These are phyloP conservation scores for Campylomormyrus numenius DNA, from an alignment of 2,113 vertebrate genomes.

Conservation along the genomic window DNA sequence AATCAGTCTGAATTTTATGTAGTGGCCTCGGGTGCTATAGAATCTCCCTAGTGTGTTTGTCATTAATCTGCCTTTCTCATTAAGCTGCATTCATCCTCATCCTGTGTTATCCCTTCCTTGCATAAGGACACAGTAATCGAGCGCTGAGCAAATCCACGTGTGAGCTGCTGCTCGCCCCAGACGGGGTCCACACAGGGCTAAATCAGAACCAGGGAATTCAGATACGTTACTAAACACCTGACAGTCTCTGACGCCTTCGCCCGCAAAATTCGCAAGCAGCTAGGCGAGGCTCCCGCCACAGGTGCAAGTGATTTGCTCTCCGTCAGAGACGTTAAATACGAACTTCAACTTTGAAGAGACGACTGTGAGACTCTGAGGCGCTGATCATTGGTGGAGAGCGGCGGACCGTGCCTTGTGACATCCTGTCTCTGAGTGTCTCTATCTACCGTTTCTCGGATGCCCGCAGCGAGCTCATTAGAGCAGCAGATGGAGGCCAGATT, in stretches of 20 bases:
- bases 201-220: not conserved
- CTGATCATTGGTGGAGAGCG: not conserved
- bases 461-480: constrained; percentile 89
- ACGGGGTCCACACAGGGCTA: not conserved
- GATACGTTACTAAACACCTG: not conserved
- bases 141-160: not conserved
- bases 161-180: not conserved
- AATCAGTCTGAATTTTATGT: not conserved
- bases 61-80: not conserved
- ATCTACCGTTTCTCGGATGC: constrained; percentile 35
- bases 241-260: not conserved
- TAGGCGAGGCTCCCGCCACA: not conserved
- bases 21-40: not conserved
- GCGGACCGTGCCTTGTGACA: not conserved
- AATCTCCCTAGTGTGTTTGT: not conserved
- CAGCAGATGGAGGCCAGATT: constrained; percentile 96
- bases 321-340: not conserved
- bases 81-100: not conserved
- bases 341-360: not conserved
- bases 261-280: not conserved
- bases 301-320: not conserved
- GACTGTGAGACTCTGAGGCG: not conserved
- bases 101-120: not conserved
- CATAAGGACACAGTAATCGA: not conserved
- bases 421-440: constrained; percentile 11